Evolutionary conservation across 2,113 vertebrate genomes (phyloP).

Genomic region (Columbina picui): DNA sequence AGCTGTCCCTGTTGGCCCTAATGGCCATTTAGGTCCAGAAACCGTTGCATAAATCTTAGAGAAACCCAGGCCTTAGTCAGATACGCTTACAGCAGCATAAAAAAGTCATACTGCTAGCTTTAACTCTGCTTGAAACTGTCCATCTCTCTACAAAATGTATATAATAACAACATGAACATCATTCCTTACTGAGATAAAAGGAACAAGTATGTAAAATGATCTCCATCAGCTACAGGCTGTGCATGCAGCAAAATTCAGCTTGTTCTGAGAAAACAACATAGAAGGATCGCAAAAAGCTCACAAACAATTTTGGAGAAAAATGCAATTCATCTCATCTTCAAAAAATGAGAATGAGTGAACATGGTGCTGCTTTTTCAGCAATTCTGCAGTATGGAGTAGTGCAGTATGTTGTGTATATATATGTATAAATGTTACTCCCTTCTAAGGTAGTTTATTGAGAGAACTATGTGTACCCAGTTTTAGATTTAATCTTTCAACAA

Average conservation of each 20-base stretch:
- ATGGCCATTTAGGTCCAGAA: neutral
- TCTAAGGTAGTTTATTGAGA: neutral
- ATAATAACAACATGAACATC: neutral
- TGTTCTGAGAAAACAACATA: neutral
- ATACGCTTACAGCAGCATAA: neutral
- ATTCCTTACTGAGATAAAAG: neutral
- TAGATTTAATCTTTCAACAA: neutral
- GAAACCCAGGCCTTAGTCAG: neutral
- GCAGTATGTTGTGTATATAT: neutral
- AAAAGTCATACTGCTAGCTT: neutral
- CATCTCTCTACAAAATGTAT: neutral
- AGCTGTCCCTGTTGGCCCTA: neutral
- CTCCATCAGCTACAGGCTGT: neutral
- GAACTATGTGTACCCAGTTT: neutral
- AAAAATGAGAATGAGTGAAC: neutral
- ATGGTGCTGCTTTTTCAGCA: neutral
- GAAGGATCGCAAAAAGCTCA: neutral
- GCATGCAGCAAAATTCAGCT: neutral
- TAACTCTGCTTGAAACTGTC: neutral
- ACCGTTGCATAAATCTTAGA: neutral
- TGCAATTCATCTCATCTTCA: neutral
- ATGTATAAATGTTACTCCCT: fast-evolving
- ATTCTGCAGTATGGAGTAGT: neutral
- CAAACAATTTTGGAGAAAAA: neutral
- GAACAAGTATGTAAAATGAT: neutral